Percentiles rank a stretch among this genome's conserved stretches.
Conservation (phyloP, 2,113 vertebrate genomes). For the Prinia subflava region DNA sequence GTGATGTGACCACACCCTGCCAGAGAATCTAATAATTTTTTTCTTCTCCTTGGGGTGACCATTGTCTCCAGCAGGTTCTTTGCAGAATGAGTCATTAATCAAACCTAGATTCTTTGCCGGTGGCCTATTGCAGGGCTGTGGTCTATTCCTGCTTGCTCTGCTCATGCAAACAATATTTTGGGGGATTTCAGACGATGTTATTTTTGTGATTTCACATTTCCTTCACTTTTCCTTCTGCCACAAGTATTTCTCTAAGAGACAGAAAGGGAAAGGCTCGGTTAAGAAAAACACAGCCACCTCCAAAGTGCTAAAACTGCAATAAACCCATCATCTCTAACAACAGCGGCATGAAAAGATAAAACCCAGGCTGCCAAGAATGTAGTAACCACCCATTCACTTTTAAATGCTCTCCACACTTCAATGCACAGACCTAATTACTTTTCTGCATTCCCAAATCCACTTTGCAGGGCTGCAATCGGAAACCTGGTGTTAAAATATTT, state of each 20-base stretch:
- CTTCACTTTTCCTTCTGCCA: conserved; percentile 53
- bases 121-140: conserved; percentile 44
- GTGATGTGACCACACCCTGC: conserved; percentile 27
- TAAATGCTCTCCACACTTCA: conserved; percentile 96
- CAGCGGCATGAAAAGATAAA: conserved; percentile 90
- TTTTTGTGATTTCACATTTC: conserved; percentile 57
- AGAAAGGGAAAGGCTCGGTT: conserved; percentile 72
- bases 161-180: conserved; percentile 57
- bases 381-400: conserved; percentile 96
- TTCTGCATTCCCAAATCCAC: conserved; percentile 90
- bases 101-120: conserved; percentile 69
- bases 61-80: conserved; percentile 67
- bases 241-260: conserved; percentile 67
- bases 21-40: conserved; percentile 64
- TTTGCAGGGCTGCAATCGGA: conserved; percentile 89
- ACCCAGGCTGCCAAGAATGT: conserved; percentile 87
- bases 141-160: conserved; percentile 61
- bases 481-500: conserved; percentile 95
- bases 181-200: conserved; percentile 21
- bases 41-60: conserved; percentile 67
- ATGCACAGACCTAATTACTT: conserved; percentile 96
- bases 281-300: conserved; percentile 82
- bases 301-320: conserved; percentile 96
- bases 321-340: conserved; percentile 98
- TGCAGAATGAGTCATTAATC: conserved; percentile 72